Conservation (phyloP, 2,113 vertebrate genomes). For the Nibea coibor region DNA sequence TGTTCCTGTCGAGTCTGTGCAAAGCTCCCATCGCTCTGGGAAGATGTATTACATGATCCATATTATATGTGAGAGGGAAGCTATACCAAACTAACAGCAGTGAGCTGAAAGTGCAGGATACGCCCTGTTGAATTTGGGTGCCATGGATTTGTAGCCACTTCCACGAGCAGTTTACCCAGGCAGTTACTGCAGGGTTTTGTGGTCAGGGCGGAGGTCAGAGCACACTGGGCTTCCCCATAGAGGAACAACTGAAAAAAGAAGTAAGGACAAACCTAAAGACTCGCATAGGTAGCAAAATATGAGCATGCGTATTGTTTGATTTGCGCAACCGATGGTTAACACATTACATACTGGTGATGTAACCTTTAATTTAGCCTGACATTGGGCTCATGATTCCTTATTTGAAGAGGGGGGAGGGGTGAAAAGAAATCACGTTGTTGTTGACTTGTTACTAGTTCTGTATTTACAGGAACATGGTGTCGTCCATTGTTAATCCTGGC, state of each 20-base stretch:
- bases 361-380: neutral
- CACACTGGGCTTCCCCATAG: constrained; percentile 27
- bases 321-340: no score
- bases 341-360: neutral
- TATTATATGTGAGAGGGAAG: constrained; percentile 14
- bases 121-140: constrained; percentile 68
- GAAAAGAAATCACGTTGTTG: neutral
- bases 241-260: constrained; percentile 35
- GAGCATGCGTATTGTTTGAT: neutral
- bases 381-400: neutral
- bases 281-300: neutral
- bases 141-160: constrained; percentile 64
- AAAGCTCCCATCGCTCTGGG: constrained; percentile 36
- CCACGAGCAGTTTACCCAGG: constrained; percentile 61
- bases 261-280: constrained; percentile 7
- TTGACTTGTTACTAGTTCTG: neutral
- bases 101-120: constrained; percentile 58
- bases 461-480: neutral
- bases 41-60: constrained; percentile 18
- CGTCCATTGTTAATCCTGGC: no score
- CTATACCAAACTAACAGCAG: constrained; percentile 33
- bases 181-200: constrained; percentile 64
- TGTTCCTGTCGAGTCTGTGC: constrained; percentile 31
- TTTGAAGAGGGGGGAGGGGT: neutral
- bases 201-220: constrained; percentile 69